These are phyloP conservation scores for Helicoverpa armigera DNA, from an alignment of 1,140 invertebrate genomes.

Conservation along the genomic window DNA sequence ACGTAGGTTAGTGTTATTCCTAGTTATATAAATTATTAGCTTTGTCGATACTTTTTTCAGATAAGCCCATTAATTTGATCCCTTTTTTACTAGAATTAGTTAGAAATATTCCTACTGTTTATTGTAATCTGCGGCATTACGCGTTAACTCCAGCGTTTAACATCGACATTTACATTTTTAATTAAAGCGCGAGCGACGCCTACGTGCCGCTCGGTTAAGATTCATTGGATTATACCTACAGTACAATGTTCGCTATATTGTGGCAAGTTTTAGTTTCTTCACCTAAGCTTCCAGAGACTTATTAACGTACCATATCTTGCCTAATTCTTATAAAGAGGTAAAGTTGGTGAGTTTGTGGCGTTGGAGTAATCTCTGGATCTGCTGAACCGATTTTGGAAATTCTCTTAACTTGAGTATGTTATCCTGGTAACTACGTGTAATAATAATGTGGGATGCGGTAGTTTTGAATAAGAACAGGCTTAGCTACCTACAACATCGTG, in stretches of 20 bases:
- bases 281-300: background rate
- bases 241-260: background rate
- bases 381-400: no score
- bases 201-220: background rate
- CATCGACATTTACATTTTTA: slow-evolving; percentile 54
- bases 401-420: no score
- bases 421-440: no score
- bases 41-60: no score
- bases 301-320: no score
- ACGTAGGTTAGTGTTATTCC: background rate
- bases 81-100: background rate
- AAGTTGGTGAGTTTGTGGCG: no score
- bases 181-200: slow-evolving; percentile 44
- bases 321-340: no score
- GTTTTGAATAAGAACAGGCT: no score
- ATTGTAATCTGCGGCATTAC: background rate
- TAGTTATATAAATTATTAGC: no score
- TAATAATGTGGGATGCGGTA: no score
- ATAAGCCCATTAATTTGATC: background rate
- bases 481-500: no score
- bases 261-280: background rate
- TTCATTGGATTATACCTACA: background rate
- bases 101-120: background rate
- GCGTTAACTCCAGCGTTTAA: slow-evolving; percentile 11
- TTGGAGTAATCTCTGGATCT: no score